Conservation (phyloP, 2,797 vertebrate genomes). For the Coendou prehensilis region DNA sequence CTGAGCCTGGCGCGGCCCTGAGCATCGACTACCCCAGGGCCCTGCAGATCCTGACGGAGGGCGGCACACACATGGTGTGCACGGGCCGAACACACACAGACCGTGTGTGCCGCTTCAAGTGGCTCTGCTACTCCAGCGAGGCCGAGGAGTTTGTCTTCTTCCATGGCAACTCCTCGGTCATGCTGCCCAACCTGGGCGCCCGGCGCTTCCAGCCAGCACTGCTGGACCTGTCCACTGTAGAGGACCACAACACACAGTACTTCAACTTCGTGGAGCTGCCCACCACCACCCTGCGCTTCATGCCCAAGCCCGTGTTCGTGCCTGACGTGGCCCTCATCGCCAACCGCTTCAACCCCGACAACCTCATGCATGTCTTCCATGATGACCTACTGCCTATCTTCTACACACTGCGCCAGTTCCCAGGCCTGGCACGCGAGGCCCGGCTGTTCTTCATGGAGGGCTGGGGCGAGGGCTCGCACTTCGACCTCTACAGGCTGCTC, state of each 20-base stretch:
- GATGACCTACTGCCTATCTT: constrained; percentile 97
- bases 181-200: constrained; percentile 97
- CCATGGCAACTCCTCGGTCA: constrained; percentile 96
- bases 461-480: constrained; percentile 96
- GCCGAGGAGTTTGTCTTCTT: constrained; percentile 98
- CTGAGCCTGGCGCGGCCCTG: constrained; percentile 88
- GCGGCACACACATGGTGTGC: constrained; percentile 98
- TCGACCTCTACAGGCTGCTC: constrained; percentile 96
- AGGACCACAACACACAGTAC: constrained; percentile 99
- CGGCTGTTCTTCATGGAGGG: constrained; percentile 99
- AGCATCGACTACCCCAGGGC: constrained; percentile 95
- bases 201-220: constrained; percentile 98
- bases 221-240: constrained; percentile 97
- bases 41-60: constrained; percentile 94
- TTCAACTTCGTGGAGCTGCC: constrained; percentile 99
- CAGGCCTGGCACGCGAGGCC: constrained; percentile 93
- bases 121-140: constrained; percentile 97
- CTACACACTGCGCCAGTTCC: constrained; percentile 98
- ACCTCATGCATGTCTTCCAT: constrained; percentile 98
- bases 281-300: constrained; percentile 94
- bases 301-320: constrained; percentile 98
- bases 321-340: constrained; percentile 96
- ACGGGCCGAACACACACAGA: constrained; percentile 98
- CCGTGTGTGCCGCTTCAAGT: constrained; percentile 97
- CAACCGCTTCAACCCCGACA: constrained; percentile 98